phyloP scores from a whole-genome alignment of 2,797 vertebrate species.

The Danio choprae region DNA sequence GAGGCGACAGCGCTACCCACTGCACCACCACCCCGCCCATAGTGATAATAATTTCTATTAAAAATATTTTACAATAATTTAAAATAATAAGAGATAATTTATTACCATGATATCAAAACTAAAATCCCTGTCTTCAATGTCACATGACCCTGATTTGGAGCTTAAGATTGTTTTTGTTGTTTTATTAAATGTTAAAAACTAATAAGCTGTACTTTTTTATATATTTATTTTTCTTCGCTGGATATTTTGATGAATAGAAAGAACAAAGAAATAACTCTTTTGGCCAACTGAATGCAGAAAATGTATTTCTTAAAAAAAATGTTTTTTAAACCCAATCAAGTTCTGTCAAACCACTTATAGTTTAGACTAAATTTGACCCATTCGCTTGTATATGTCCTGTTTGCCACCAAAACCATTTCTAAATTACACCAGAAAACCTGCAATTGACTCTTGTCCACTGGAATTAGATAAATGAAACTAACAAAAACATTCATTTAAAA shows the following conservation, averaged over 20 bases:
- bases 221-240: background rate
- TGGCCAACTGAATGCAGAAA: background rate
- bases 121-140: background rate
- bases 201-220: background rate
- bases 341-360: background rate
- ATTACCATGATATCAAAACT: background rate
- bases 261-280: too few species aligned
- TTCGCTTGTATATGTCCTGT: background rate
- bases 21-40: too few species aligned
- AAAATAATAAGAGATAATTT: too few species aligned
- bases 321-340: background rate
- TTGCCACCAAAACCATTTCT: background rate
- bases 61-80: background rate
- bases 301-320: too few species aligned
- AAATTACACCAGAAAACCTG: background rate
- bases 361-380: background rate
- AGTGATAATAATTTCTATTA: background rate
- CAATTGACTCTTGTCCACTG: background rate
- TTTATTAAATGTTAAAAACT: background rate
- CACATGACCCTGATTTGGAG: background rate
- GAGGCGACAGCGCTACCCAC: too few species aligned
- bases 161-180: background rate
- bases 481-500: background rate
- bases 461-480: background rate
- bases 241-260: background rate